phyloP scores from a whole-genome alignment of 2,888 invertebrate species.

The Linyphia triangularis region DNA sequence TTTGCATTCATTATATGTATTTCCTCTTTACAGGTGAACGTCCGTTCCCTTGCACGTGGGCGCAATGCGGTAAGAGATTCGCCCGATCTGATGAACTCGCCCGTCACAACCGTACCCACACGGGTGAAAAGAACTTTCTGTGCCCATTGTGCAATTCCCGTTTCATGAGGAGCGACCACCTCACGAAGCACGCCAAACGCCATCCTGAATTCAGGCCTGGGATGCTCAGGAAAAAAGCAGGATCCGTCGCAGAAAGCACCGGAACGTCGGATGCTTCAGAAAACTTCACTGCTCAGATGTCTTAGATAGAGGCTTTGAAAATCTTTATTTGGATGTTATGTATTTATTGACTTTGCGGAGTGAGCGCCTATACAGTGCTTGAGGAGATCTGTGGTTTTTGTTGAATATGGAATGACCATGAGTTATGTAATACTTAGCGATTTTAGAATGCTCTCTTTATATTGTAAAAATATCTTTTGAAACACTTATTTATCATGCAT shows the following conservation, averaged over 20 bases:
- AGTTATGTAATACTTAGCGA: no score
- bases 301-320: background rate
- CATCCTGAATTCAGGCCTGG: slow-evolving; percentile 84
- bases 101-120: slow-evolving; percentile 84
- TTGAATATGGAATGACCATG: no score
- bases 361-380: no score
- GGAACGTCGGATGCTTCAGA: slow-evolving; percentile 41
- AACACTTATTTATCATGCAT: no score
- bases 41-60: slow-evolving; percentile 85
- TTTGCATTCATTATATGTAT: no score
- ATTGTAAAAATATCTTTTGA: no score
- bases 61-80: slow-evolving; percentile 84
- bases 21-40: slow-evolving; percentile 82
- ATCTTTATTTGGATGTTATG: no score
- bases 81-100: slow-evolving; percentile 85
- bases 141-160: slow-evolving; percentile 84
- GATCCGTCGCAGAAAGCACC: slow-evolving; percentile 19
- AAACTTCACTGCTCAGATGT: background rate
- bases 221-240: slow-evolving; percentile 79
- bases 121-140: slow-evolving; percentile 85
- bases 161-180: slow-evolving; percentile 85
- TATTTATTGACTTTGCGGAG: no score
- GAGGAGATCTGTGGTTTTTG: no score
- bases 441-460: no score
- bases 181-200: slow-evolving; percentile 84